Base-by-base conservation (phyloP, 2,797 vertebrate species). In the Pseudomugil tenellus region DNA sequence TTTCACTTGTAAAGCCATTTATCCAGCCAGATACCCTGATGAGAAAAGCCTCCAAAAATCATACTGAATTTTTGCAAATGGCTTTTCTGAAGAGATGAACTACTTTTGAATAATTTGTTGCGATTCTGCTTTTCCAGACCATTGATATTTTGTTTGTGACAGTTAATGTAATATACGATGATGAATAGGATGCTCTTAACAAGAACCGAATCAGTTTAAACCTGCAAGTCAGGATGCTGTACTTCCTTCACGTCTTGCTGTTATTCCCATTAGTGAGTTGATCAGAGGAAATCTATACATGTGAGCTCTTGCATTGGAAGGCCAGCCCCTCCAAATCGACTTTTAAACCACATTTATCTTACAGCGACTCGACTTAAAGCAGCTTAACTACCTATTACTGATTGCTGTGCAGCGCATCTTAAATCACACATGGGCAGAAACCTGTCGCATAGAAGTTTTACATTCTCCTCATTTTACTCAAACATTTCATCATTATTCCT, bases 401-500 rank as follows among this genome's bases (percentile, higher is more conserved):
- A 80, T 63, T 69, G 21, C 28, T 63, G 29, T 1, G 28, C 16
- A 12, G 16, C 49, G 14, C 25, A 35, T 80, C 54, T 35, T 70
- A 32, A 66, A 67, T 65, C 26, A 28, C 34, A 6, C 29, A 55
- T 28, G 12, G 41, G 34, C 35, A 76, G 58, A 54, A 43, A 81
- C 49, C 28, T 75, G 58, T 75, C 71, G 61, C 58, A 1, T 12
- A 56, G 9, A 79, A 75, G 62, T 86, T 84, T 70, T 70, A 62
- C 57, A 57, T 60, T 46, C 64, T 31, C 34, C 52, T 84, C 43
- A 64, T 84, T 85, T 74, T 66, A 34, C 21, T 28, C 2, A 74
- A 62, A 84, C 57, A 53, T 83, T 84, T 80, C 61, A 53, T 80
- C 64, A 65, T 72, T 37, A 21, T 39, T 67, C 34, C 60, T 78